Evolutionary conservation across 2,888 invertebrate genomes (phyloP), one percentile per base, ranked within the genome.

Genomic region (Chydorus sphaericus): DNA sequence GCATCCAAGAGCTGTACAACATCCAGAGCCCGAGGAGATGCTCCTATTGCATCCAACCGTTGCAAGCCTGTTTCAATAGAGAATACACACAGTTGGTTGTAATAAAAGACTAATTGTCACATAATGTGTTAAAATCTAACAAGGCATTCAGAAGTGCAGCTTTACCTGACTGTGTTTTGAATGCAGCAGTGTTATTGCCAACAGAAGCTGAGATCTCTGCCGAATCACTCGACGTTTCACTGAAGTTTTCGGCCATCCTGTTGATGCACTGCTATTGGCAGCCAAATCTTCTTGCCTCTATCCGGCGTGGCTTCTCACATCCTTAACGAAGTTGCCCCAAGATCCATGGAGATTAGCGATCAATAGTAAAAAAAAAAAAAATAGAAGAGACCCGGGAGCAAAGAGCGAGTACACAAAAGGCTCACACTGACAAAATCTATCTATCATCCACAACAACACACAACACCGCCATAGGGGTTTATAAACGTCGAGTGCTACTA

Each of bases 181-280:
- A 44, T 14, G 14, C 44, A 44, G 44, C 44, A 23, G 44, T 44
- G 28, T 44, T 44, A 38, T 38, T 38, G 20, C 14, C 20, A 16
- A 16, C 38, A 14, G 44, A 44, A 44, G n/a, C n/a, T n/a, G n/a
- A n/a, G n/a, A 44, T 44, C 33, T 52, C 52, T 3, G 52, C 44
- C 28, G 52, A 52, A 52, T 52, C 52, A 37, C 52, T 52, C 20
- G 52, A 52, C 33, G 31, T 52, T 33, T 52, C 52, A 36, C 52
- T 52, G 33, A 52, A 52, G 14, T 33, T 36, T 20, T 52, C 52
- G 30, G 52, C 52, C 52, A 52, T 52, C 26, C 23, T n/a, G n/a
- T n/a, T n/a, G n/a, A n/a, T n/a, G n/a, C n/a, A n/a, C n/a, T n/a
- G n/a, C n/a, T n/a, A n/a, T n/a, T n/a, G n/a, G n/a, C n/a, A n/a